Evolutionary conservation across 2,797 vertebrate species (phyloP), one percentile per base, ranked within the genome.

Genomic region (Epinephelus coioides): DNA sequence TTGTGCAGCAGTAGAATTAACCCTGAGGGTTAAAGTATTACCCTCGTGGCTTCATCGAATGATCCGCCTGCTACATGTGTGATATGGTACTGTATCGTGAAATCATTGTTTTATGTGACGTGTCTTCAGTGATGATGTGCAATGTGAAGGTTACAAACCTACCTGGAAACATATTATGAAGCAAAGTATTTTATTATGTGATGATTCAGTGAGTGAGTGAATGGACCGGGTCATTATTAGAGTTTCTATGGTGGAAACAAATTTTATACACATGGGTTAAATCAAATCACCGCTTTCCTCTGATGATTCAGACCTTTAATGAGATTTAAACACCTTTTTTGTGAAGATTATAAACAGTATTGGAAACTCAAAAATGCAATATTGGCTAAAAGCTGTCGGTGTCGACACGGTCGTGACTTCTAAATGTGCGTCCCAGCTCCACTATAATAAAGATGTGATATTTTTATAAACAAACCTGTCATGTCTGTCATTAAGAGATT

Each of bases 371-470:
- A 67, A 74, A 64, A 67, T 77, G 5, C 30, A 71, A 57, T 30
- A 21, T 69, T 7, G 51, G 27, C 27, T 77, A 11, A 55, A 55
- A 82, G 61, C 21, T 60, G 30, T 71, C 74, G 56, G 11, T 71
- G 59, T 79, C 47, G 6, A 69, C 56, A 12, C 60, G 21, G 34
- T 76, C 38, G 25, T 44, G 17, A 73, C 27, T 73, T 38, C 5
- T 57, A 76, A 34, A 61, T 70, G 63, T 76, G 7, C 3, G 19
- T 77, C 60, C 53, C 21, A 25, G 49, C 51, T 84, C 56, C 23
- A 55, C 60, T 44, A 34, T 65, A 92, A 93, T 90, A 89, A 93
- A 94, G 59, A 90, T 49, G 69, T 73, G 76, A 46, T 92, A 87
- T 94, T 93, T 93, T 92, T 89, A 71, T 90, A 91, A 81, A 79